Evolutionary conservation across 2,888 invertebrate genomes (phyloP).

Genomic region (Drosophila monieri): DNA sequence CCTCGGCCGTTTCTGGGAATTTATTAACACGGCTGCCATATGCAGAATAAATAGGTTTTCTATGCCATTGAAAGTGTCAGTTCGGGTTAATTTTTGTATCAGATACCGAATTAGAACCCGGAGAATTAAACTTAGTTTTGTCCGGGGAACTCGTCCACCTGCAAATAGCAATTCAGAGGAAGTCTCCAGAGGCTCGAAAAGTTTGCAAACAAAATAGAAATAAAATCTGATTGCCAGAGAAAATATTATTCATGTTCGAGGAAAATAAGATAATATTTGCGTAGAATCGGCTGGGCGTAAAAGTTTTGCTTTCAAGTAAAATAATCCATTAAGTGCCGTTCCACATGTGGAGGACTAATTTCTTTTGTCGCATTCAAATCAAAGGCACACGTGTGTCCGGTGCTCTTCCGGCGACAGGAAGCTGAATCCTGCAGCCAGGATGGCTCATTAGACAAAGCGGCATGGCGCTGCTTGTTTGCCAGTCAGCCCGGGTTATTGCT

Average conservation of each 20-base stretch:
- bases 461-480: constrained; percentile 10
- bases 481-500: constrained; percentile 55
- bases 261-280: constrained; percentile 12
- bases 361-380: constrained; percentile 52
- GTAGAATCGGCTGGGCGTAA: neutral
- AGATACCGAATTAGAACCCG: no score
- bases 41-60: constrained; percentile 15
- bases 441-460: constrained; percentile 60
- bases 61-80: constrained; percentile 4
- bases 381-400: constrained; percentile 61
- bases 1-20: constrained; percentile 38
- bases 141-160: neutral
- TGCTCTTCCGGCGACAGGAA: constrained; percentile 63
- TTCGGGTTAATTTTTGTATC: constrained; percentile 2
- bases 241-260: neutral
- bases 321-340: constrained; percentile 13
- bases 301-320: constrained; percentile 21
- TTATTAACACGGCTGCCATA: constrained; percentile 39
- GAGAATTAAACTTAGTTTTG: neutral
- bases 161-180: constrained; percentile 5
- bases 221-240: neutral
- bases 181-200: constrained; percentile 4
- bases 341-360: constrained; percentile 24
- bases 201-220: constrained; percentile 7
- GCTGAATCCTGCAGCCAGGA: constrained; percentile 26